phyloP scores from a whole-genome alignment of 1,140 invertebrate genomes.

The Procambarus clarkii region DNA sequence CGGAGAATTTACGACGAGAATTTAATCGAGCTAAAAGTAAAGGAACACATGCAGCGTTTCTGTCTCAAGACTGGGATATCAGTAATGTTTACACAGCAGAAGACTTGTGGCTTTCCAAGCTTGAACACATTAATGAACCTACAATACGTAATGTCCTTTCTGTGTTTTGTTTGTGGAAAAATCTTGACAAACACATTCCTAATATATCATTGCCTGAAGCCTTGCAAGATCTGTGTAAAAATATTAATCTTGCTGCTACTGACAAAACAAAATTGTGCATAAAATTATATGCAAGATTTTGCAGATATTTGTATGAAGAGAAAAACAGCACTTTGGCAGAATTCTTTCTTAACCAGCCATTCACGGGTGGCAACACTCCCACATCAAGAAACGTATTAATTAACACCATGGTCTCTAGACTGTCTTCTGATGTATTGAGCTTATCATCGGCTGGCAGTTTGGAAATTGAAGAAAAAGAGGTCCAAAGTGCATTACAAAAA shows the following conservation, averaged over 20 bases:
- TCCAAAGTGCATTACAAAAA: neutral
- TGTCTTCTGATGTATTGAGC: neutral
- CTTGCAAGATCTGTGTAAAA: slow-evolving; percentile 28
- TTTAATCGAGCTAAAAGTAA: slow-evolving; percentile 53
- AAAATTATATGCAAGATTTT: slow-evolving; percentile 52
- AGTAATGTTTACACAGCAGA: slow-evolving; percentile 42
- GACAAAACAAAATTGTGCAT: slow-evolving; percentile 44
- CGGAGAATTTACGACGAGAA: slow-evolving; percentile 35
- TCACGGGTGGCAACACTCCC: slow-evolving; percentile 8
- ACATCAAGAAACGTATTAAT: slow-evolving; percentile 23
- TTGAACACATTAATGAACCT: slow-evolving; percentile 1
- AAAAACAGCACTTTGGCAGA: slow-evolving; percentile 40
- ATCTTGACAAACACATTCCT: slow-evolving; percentile 24
- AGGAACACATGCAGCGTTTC: neutral
- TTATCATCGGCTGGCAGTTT: neutral
- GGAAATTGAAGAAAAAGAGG: slow-evolving; percentile 23
- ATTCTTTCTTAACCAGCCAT: slow-evolving; percentile 44
- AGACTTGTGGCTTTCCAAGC: slow-evolving; percentile 11
- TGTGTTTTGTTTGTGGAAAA: slow-evolving; percentile 57
- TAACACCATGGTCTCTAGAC: neutral
- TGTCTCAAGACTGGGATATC: slow-evolving; percentile 50
- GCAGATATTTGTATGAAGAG: slow-evolving; percentile 46
- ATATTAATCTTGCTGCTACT: slow-evolving; percentile 3
- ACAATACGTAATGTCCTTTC: slow-evolving; percentile 43
- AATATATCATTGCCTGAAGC: slow-evolving; percentile 44